Evolutionary conservation across 2,888 invertebrate genomes (phyloP).

Genomic region (Mythimna loreyi): DNA sequence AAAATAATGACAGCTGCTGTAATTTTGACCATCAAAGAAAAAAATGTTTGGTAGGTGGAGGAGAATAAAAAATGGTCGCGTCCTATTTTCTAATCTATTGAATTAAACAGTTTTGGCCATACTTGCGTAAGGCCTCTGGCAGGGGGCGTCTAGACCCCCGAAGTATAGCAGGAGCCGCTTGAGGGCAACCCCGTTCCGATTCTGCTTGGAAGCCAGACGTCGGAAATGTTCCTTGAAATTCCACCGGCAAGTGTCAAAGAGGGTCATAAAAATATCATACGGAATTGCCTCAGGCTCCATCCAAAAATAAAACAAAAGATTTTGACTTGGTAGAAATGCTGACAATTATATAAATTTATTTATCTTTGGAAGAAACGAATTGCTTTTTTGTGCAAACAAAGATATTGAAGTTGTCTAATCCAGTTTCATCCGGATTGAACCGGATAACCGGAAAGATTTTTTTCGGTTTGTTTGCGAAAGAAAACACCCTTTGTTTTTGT

Average conservation of each 20-base stretch:
- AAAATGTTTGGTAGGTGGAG: no score
- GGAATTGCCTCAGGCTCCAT: neutral
- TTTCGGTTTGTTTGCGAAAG: constrained; percentile 44
- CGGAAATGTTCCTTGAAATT: no score
- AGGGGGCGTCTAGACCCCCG: no score
- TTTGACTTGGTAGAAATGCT: constrained; percentile 10
- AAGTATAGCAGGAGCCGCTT: no score
- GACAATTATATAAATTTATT: constrained; percentile 45
- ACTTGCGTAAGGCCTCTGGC: no score
- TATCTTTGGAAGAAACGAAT: constrained; percentile 32
- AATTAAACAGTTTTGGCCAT: no score
- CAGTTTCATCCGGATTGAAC: constrained; percentile 56
- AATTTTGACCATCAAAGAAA: no score
- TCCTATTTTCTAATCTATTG: no score
- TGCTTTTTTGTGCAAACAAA: constrained; percentile 61
- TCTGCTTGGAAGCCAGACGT: no score
- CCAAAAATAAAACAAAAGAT: neutral
- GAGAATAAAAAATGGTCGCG: no score
- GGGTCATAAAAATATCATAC: neutral
- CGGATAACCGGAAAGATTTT: constrained; percentile 46
- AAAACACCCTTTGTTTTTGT: constrained; percentile 51
- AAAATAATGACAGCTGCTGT: no score
- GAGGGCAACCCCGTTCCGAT: no score
- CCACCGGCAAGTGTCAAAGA: neutral
- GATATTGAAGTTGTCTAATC: constrained; percentile 62